phyloP scores from a whole-genome alignment of 2,797 vertebrate species.

The Pseudopleuronectes americanus region DNA sequence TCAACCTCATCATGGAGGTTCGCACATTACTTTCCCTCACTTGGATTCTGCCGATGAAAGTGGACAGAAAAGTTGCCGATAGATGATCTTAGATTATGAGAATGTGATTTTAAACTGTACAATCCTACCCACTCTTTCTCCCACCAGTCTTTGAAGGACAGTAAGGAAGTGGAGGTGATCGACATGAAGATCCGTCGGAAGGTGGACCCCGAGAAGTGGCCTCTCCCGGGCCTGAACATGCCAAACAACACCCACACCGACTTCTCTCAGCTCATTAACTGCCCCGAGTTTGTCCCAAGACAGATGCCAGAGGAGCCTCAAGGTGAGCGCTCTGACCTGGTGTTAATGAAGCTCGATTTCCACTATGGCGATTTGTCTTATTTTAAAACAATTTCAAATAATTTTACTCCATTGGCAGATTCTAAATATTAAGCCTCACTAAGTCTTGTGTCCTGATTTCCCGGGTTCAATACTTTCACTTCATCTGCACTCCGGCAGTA shows the following conservation, averaged over 20 bases:
- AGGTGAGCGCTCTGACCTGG: constrained; percentile 42
- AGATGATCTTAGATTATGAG: too few species aligned
- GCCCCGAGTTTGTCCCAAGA: constrained; percentile 95
- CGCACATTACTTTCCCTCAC: constrained; percentile 3
- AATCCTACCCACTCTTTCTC: not conserved
- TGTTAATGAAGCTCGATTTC: not conserved
- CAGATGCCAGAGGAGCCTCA: constrained; percentile 85
- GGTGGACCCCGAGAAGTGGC: constrained; percentile 95
- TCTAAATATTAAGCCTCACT: too few species aligned
- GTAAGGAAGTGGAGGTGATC: constrained; percentile 94
- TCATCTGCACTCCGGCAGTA: not conserved
- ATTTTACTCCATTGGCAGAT: too few species aligned
- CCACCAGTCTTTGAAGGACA: constrained; percentile 92
- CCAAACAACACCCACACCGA: constrained; percentile 92
- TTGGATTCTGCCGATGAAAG: not conserved
- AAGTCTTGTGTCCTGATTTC: not conserved
- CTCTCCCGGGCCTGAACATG: constrained; percentile 88
- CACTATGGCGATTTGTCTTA: not conserved
- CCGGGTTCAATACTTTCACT: not conserved
- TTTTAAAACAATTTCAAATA: too few species aligned
- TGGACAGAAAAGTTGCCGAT: not conserved
- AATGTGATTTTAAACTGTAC: too few species aligned
- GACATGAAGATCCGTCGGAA: constrained; percentile 96
- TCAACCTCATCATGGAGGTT: constrained; percentile 92
- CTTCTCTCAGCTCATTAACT: constrained; percentile 97